A percentile compares a stretch with the other conserved stretches of the same genome.
Conservation (phyloP, 2,888 invertebrate genomes). For the Dione juno region DNA sequence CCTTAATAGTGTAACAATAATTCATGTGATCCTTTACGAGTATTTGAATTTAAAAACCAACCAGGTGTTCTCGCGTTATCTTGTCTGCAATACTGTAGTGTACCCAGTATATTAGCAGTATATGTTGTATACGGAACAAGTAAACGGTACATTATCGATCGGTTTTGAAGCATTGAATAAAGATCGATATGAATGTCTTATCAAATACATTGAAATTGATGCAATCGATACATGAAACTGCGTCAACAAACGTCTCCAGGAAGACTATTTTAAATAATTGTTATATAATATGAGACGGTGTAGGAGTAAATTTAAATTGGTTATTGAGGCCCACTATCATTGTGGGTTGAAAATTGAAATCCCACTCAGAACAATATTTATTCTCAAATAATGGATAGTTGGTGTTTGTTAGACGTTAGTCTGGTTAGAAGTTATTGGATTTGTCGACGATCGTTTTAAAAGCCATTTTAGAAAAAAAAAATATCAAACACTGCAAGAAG, state of each 20-base stretch:
- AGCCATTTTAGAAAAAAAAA: too few species aligned
- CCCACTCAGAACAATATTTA: neutral
- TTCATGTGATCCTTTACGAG: constrained; percentile 55
- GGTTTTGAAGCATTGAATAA: constrained; percentile 46
- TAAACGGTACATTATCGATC: constrained; percentile 29
- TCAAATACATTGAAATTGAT: constrained; percentile 53
- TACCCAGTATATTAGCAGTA: constrained; percentile 1
- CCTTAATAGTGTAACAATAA: constrained; percentile 45
- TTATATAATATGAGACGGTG: constrained; percentile 8
- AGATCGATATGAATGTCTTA: constrained; percentile 48
- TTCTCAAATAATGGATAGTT: neutral
- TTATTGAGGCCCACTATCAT: constrained; percentile 5
- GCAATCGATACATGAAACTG: constrained; percentile 48
- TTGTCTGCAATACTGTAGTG: constrained; percentile 13
- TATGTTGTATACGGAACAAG: neutral
- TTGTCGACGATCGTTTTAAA: too few species aligned
- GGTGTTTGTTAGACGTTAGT: too few species aligned
- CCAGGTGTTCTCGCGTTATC: constrained; percentile 59
- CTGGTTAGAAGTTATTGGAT: too few species aligned
- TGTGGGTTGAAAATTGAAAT: constrained; percentile 18
- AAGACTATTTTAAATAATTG: constrained; percentile 21
- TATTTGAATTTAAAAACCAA: constrained; percentile 70
- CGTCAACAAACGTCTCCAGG: constrained; percentile 43
- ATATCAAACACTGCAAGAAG: too few species aligned
- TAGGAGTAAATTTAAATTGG: constrained; percentile 4